phyloP scores from a whole-genome alignment of 2,113 vertebrate genomes.

The Danionella cerebrum region DNA sequence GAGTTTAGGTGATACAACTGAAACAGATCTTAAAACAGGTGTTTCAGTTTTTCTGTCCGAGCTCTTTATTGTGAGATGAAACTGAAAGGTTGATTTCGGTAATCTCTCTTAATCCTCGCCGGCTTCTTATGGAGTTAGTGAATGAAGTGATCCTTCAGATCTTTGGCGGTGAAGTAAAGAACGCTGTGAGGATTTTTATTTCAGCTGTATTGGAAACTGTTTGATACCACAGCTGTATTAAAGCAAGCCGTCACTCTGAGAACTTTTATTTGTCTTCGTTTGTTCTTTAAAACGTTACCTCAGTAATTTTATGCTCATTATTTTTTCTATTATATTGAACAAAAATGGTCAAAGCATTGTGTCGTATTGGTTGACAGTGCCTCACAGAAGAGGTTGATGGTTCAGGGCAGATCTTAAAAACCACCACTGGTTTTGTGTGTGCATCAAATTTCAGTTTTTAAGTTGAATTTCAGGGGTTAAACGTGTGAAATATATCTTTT shows the following conservation, averaged over 20 bases:
- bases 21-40: too few relatives aligned
- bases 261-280: constrained; percentile 38
- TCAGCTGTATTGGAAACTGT: constrained; percentile 26
- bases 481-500: too few relatives aligned
- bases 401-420: too few relatives aligned
- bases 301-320: too few relatives aligned
- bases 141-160: neutral
- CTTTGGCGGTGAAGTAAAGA: constrained; percentile 2
- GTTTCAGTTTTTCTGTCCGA: neutral
- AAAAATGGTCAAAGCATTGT: too few relatives aligned
- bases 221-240: constrained; percentile 49
- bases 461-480: too few relatives aligned
- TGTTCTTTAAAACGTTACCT: constrained; percentile 23
- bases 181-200: constrained; percentile 44
- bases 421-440: too few relatives aligned
- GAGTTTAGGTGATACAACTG: too few relatives aligned
- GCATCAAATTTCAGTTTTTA: too few relatives aligned
- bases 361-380: too few relatives aligned
- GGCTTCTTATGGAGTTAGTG: constrained; percentile 18
- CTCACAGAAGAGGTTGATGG: too few relatives aligned
- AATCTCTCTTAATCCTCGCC: neutral
- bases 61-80: neutral
- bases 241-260: constrained; percentile 34
- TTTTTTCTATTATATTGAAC: too few relatives aligned
- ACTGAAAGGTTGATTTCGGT: neutral